Evolutionary conservation across 1,140 invertebrate species (phyloP).

Genomic region (Wiebesia pumilae): DNA sequence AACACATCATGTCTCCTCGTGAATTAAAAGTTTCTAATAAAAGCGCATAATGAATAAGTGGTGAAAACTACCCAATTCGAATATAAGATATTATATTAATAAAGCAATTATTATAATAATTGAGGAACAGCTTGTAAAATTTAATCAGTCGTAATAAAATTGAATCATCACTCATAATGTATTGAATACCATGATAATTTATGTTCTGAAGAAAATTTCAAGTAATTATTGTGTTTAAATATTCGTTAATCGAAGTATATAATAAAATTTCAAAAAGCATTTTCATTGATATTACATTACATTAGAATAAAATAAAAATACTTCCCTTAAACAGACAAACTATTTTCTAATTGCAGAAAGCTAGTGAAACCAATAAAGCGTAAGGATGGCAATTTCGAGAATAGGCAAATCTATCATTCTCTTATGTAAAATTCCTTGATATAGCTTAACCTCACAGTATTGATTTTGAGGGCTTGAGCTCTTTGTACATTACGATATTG

Average conservation of each 20-base stretch:
- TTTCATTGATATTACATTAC: neutral
- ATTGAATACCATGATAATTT: no score
- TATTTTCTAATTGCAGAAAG: neutral
- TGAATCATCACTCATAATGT: no score
- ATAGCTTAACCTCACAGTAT: neutral
- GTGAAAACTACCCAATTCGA: no score
- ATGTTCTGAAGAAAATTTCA: no score
- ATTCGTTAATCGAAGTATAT: neutral
- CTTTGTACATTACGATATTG: conserved; percentile 40
- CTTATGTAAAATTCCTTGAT: conserved; percentile 8
- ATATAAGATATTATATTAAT: no score
- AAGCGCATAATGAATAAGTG: no score
- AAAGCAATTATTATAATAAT: no score
- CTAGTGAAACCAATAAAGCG: neutral
- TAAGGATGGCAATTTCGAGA: conserved; percentile 5
- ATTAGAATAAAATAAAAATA: neutral
- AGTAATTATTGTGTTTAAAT: no score
- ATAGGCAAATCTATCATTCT: neutral
- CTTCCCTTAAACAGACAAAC: neutral
- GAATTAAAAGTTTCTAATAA: no score
- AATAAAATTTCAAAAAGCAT: neutral
- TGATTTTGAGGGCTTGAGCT: neutral
- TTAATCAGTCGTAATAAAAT: no score
- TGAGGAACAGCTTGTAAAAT: no score
- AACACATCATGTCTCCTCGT: no score